phyloP scores from a whole-genome alignment of 2,797 vertebrate species.

The Onychomys arenicola region DNA sequence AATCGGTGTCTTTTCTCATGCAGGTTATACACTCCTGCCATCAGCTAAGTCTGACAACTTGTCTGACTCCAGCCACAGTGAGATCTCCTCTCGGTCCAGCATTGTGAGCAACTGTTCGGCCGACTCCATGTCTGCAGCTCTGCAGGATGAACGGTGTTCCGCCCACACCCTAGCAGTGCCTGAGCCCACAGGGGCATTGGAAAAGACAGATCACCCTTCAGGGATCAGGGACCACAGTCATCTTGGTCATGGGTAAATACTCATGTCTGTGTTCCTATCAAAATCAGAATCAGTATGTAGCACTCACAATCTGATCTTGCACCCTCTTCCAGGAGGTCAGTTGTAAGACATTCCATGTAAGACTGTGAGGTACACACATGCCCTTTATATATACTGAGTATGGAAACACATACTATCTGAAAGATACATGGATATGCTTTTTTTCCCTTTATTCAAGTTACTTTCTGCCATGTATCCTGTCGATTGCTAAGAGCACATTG shows the following conservation, averaged over 20 bases:
- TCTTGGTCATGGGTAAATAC: constrained; percentile 90
- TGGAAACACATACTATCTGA: background rate
- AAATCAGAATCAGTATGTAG: background rate
- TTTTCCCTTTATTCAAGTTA: background rate
- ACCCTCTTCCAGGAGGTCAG: background rate
- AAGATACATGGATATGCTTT: background rate
- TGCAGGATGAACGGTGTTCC: constrained; percentile 90
- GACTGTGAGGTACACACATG: background rate
- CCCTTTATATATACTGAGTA: background rate
- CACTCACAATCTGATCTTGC: background rate
- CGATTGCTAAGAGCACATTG: background rate
- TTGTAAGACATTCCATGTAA: background rate
- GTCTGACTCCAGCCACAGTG: constrained; percentile 97
- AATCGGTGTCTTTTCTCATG: constrained; percentile 65
- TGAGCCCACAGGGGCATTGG: constrained; percentile 80
- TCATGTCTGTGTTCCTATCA: background rate
- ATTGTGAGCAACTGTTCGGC: constrained; percentile 94
- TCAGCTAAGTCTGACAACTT: constrained; percentile 93
- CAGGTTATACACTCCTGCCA: constrained; percentile 92
- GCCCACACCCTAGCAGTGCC: constrained; percentile 81
- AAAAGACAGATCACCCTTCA: constrained; percentile 85
- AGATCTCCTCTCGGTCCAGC: constrained; percentile 97
- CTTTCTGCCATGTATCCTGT: background rate
- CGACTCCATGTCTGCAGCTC: constrained; percentile 92
- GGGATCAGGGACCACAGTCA: constrained; percentile 87